Evolutionary conservation across 2,888 invertebrate genomes (phyloP).

Genomic region (Acronicta alni): DNA sequence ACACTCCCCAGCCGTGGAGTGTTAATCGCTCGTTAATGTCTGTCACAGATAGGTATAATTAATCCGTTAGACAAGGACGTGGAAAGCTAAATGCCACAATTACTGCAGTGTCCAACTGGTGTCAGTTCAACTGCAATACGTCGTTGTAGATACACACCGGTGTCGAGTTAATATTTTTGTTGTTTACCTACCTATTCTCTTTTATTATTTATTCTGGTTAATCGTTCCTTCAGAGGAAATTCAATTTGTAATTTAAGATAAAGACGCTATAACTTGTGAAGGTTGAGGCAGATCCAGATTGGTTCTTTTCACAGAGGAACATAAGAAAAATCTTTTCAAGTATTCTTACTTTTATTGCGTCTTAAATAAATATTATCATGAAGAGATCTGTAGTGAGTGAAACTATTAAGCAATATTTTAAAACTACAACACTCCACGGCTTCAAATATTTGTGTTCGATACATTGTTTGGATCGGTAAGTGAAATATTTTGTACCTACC

Average conservation of each 20-base stretch:
- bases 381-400: slow-evolving; percentile 41
- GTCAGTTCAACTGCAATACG: slow-evolving; percentile 17
- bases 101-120: slow-evolving; percentile 30
- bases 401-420: slow-evolving; percentile 67
- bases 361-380: slow-evolving; percentile 26
- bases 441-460: slow-evolving; percentile 78
- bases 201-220: too few relatives aligned
- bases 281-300: too few relatives aligned
- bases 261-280: too few relatives aligned
- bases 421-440: slow-evolving; percentile 79
- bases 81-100: slow-evolving; percentile 19
- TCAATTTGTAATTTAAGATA: too few relatives aligned
- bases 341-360: too few relatives aligned
- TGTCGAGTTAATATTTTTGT: neutral
- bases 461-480: slow-evolving; percentile 75
- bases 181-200: too few relatives aligned
- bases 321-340: neutral
- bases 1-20: neutral
- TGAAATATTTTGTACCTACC: slow-evolving; percentile 7
- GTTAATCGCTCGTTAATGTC: slow-evolving; percentile 20
- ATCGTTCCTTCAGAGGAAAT: too few relatives aligned
- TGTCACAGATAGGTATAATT: slow-evolving; percentile 38
- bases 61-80: slow-evolving; percentile 30
- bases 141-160: neutral
- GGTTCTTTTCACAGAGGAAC: neutral